Evolutionary conservation across 2,797 vertebrate species (phyloP).

Genomic region (Muscicapa striata): DNA sequence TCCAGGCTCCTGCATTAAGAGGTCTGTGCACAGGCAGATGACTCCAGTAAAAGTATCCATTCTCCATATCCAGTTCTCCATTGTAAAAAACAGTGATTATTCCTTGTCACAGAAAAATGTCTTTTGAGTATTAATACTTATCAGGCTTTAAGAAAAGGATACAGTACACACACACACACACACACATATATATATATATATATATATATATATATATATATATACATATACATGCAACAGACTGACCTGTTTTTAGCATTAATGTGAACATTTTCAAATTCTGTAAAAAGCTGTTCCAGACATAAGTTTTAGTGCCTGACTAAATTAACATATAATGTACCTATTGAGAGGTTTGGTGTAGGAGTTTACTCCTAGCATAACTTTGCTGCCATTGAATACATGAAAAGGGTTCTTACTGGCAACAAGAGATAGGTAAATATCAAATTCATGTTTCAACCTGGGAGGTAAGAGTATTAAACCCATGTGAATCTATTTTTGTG

Average conservation of each 20-base stretch:
- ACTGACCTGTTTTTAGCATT: not conserved
- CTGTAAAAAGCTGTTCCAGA: not conserved
- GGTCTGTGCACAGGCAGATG: not conserved
- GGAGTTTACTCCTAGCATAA: not conserved
- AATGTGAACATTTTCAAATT: not conserved
- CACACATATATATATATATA: no score
- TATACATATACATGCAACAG: not conserved
- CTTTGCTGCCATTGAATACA: not conserved
- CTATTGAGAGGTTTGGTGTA: not conserved
- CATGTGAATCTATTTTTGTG: not conserved
- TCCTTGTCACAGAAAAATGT: not conserved
- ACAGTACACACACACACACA: no score
- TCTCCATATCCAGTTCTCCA: not conserved
- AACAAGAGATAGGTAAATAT: not conserved
- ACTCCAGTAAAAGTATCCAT: not conserved
- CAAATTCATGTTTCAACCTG: not conserved
- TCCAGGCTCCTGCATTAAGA: not conserved
- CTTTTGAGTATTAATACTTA: not conserved
- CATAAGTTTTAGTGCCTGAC: not conserved
- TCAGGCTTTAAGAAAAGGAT: not conserved
- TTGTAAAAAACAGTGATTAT: not conserved
- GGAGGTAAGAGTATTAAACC: not conserved
- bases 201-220: not conserved
- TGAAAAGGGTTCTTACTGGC: not conserved
- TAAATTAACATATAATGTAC: not conserved